Conservation (phyloP, 2,113 vertebrate genomes). For the Ophthalmotilapia sp. region DNA sequence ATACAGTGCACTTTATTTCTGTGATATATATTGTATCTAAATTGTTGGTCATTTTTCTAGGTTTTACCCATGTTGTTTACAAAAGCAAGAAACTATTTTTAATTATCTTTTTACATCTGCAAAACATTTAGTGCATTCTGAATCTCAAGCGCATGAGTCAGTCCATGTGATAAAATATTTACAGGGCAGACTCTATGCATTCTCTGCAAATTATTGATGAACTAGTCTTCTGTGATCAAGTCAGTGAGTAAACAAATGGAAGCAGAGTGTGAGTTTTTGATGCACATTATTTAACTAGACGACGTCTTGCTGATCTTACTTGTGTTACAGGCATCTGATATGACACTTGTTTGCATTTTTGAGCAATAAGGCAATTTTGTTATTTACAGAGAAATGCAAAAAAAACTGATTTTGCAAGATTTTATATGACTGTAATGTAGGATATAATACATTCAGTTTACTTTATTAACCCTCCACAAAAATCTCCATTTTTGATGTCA, state of each 20-base stretch:
- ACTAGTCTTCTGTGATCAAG: not conserved
- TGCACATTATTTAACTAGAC: not conserved
- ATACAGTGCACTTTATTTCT: not conserved
- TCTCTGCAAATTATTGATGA: slow-evolving; percentile 10
- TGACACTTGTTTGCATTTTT: not conserved
- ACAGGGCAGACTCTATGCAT: not conserved
- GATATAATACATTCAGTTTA: not conserved
- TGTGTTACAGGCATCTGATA: not conserved
- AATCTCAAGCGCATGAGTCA: not conserved
- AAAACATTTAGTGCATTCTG: not conserved
- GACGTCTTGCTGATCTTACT: not conserved
- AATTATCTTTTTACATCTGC: not conserved
- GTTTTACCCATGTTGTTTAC: not conserved
- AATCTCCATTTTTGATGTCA: not conserved
- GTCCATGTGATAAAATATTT: slow-evolving; percentile 32
- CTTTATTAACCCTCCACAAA: not conserved
- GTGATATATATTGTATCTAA: not conserved
- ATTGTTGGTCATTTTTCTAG: not conserved
- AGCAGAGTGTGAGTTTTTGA: not conserved
- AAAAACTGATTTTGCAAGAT: not conserved
- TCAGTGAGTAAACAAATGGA: slow-evolving; percentile 34
- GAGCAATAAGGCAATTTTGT: fast-evolving
- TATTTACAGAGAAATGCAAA: not conserved
- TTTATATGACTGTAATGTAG: not conserved
- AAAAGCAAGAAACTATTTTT: not conserved